A percentile compares a stretch with the other conserved stretches of the same genome.
Conservation (phyloP, 2,113 vertebrate species). For the Collichthys lucidus region DNA sequence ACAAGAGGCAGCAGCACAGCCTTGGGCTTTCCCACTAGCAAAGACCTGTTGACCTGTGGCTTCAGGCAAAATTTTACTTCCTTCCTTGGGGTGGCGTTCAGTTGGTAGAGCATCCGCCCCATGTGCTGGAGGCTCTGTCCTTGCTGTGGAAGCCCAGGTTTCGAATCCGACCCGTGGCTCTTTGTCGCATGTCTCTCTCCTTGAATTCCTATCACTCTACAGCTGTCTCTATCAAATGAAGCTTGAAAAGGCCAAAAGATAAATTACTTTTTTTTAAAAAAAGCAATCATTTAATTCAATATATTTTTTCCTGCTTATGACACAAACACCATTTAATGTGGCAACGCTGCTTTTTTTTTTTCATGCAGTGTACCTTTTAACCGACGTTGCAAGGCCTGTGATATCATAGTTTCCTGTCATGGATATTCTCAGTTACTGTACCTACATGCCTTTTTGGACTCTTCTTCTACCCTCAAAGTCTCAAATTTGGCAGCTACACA, state of each 20-base stretch:
- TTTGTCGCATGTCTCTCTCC: no score
- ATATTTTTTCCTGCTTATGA: neutral
- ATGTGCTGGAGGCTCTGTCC: no score
- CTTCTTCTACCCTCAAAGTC: conserved; percentile 12
- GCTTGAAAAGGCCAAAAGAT: no score
- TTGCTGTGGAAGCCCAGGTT: no score
- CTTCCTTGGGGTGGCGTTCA: neutral
- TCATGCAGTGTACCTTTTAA: neutral
- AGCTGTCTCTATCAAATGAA: no score
- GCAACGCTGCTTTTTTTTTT: neutral
- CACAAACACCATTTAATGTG: conserved; percentile 9
- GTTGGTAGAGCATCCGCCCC: no score
- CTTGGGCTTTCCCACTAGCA: conserved; percentile 26
- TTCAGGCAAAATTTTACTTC: conserved; percentile 18
- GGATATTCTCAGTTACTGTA: conserved; percentile 45
- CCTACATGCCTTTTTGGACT: conserved; percentile 44
- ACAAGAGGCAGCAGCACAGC: conserved; percentile 37
- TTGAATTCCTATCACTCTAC: no score
- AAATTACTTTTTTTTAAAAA: neutral
- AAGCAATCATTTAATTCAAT: conserved; percentile 1
- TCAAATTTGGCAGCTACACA: conserved; percentile 30
- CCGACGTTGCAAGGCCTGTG: neutral
- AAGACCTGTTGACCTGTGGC: conserved; percentile 23
- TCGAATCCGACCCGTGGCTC: no score
- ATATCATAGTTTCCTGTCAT: conserved; percentile 46